Evolutionary conservation across 1,140 invertebrate species (phyloP).

Genomic region (Brachionus rubens): DNA sequence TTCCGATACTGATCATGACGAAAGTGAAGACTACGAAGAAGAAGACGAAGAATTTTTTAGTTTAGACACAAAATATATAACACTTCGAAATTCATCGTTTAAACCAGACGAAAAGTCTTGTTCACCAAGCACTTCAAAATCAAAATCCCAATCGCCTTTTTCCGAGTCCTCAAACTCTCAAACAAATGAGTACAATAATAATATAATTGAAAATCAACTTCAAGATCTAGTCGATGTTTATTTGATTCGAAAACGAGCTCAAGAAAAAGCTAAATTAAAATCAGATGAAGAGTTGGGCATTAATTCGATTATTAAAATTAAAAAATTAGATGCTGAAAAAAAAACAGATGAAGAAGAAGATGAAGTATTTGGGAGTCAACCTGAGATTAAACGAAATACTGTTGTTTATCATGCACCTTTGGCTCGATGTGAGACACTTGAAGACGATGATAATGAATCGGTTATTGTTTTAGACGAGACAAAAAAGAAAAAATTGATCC

Average conservation of each 20-base stretch:
- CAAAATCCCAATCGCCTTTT: conserved; percentile 7
- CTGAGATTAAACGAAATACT: neutral
- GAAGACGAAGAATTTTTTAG: conserved; percentile 4
- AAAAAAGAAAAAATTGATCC: neutral
- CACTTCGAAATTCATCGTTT: neutral
- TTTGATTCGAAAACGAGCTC: conserved; percentile 21
- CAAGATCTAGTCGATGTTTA: neutral
- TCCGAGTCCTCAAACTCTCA: neutral
- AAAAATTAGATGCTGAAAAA: neutral
- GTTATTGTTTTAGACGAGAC: neutral
- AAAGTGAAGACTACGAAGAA: neutral
- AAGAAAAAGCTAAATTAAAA: conserved; percentile 32
- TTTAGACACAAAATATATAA: conserved; percentile 2
- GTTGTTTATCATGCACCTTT: neutral
- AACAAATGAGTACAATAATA: neutral
- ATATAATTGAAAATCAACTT: neutral
- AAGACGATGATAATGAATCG: neutral
- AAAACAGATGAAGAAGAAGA: conserved; percentile 10
- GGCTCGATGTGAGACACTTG: neutral
- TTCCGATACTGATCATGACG: neutral
- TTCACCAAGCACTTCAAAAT: neutral
- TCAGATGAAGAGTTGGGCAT: conserved; percentile 27
- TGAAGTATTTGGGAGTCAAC: neutral
- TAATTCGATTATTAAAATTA: neutral
- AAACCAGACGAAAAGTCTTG: neutral